These are phyloP conservation scores for Scylla paramamosain DNA, from an alignment of 1,140 invertebrate genomes.

Conservation along the genomic window DNA sequence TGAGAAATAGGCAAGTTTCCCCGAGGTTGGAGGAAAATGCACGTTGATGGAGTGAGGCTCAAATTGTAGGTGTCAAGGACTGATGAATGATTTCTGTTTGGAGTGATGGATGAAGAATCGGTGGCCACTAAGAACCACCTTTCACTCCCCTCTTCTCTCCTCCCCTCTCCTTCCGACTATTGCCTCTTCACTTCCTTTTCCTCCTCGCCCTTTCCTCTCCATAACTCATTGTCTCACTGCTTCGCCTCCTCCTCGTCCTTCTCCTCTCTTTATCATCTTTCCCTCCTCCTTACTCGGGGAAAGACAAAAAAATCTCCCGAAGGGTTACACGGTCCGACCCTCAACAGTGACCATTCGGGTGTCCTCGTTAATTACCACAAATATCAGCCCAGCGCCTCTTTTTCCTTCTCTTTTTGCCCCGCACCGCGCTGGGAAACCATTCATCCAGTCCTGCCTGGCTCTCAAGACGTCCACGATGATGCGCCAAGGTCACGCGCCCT, in stretches of 20 bases:
- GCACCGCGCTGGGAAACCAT: background rate
- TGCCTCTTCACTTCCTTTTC: background rate
- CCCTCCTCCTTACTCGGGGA: background rate
- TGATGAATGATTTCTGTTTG: constrained; percentile 56
- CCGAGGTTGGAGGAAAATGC: constrained; percentile 1
- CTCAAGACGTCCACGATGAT: background rate
- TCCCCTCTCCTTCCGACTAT: background rate
- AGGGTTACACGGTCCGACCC: background rate
- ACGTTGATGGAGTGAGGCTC: constrained; percentile 52
- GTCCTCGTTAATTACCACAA: background rate
- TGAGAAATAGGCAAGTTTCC: background rate
- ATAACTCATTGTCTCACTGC: background rate
- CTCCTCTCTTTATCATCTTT: background rate
- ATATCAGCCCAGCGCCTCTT: background rate
- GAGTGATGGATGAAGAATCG: constrained; percentile 48
- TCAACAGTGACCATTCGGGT: background rate
- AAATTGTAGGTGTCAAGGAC: constrained; percentile 59
- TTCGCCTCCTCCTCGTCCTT: background rate
- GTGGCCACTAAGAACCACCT: background rate
- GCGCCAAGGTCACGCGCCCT: background rate
- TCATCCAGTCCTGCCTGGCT: background rate
- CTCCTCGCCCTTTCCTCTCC: constrained; percentile 6
- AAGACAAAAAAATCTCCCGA: background rate
- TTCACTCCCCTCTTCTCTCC: background rate
- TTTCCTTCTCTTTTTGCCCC: background rate